A percentile compares a stretch with the other conserved stretches of the same genome.
phyloP scores from a whole-genome alignment of 2,113 vertebrate species.

The Mohoua ochrocephala region DNA sequence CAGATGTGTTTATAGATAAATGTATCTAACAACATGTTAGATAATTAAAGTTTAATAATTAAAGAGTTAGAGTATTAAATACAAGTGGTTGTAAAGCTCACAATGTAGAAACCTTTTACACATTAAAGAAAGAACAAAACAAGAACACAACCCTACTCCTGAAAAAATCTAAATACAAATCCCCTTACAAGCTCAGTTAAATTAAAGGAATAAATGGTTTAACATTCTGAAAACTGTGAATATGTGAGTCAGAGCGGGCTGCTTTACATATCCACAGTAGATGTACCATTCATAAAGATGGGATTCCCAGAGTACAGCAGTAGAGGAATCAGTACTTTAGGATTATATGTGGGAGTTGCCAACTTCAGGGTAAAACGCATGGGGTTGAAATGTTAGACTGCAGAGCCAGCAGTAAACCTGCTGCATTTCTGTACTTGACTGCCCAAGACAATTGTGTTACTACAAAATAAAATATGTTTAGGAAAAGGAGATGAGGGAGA shows the following conservation, averaged over 20 bases:
- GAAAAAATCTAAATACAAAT: neutral
- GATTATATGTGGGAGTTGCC: neutral
- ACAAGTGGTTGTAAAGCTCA: neutral
- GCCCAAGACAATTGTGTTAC: neutral
- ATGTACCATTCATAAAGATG: neutral
- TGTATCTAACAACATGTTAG: neutral
- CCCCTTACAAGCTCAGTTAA: neutral
- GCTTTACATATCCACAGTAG: neutral
- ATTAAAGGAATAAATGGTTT: neutral
- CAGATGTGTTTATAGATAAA: neutral
- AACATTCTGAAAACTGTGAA: neutral
- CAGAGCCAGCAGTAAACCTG: neutral
- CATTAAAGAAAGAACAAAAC: neutral
- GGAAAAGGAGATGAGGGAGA: neutral
- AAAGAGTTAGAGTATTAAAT: neutral
- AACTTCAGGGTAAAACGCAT: neutral
- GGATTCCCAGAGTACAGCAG: neutral
- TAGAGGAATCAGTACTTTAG: neutral
- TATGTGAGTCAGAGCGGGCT: neutral
- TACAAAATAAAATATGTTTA: neutral
- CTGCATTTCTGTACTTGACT: neutral
- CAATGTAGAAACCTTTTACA: neutral
- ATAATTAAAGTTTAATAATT: neutral
- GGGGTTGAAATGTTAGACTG: neutral
- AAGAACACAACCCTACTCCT: neutral